phyloP scores from a whole-genome alignment of 1,140 invertebrate genomes.

The Camponotus floridanus region DNA sequence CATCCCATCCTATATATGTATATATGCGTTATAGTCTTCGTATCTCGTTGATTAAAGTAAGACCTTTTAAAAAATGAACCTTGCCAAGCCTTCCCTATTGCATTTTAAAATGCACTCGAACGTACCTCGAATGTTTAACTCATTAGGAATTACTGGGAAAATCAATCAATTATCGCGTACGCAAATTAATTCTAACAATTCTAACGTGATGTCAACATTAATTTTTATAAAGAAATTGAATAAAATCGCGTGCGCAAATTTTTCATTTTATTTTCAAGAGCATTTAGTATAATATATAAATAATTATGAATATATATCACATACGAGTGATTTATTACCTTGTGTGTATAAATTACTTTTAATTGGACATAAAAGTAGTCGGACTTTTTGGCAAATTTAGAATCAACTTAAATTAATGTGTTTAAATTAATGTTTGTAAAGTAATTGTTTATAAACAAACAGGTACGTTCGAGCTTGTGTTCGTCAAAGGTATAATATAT shows the following conservation, averaged over 20 bases:
- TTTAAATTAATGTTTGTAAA: slow-evolving; percentile 18
- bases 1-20: slow-evolving; percentile 81
- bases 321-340: no score
- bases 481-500: slow-evolving; percentile 66
- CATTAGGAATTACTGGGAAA: slow-evolving; percentile 8
- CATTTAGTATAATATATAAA: background rate
- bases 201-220: background rate
- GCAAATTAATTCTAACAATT: background rate
- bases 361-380: background rate
- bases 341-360: background rate
- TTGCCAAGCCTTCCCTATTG: slow-evolving; percentile 74
- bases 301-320: background rate
- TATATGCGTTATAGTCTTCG: slow-evolving; percentile 76
- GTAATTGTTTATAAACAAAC: slow-evolving; percentile 51
- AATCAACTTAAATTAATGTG: no score
- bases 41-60: slow-evolving; percentile 76
- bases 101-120: slow-evolving; percentile 71
- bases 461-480: slow-evolving; percentile 72
- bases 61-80: slow-evolving; percentile 73
- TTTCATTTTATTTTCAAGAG: background rate
- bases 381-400: no score
- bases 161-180: background rate
- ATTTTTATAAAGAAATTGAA: slow-evolving; percentile 1
- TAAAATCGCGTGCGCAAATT: background rate
- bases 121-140: slow-evolving; percentile 43